Conservation (phyloP, 2,797 vertebrate genomes). For the Threskiornis aethiopicus region DNA sequence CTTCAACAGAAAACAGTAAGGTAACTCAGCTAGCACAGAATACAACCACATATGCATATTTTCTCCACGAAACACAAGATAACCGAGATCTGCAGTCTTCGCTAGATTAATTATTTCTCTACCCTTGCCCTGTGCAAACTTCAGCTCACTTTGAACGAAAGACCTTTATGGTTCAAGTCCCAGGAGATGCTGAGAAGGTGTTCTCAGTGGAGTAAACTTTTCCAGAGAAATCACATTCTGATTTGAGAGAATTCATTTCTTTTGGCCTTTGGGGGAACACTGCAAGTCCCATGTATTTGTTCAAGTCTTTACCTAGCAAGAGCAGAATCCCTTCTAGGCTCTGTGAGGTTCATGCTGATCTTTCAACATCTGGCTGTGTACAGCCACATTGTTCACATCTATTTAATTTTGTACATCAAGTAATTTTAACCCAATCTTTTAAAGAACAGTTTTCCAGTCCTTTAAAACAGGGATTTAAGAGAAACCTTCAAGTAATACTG, state of each 20-base stretch:
- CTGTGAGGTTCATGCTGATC: conserved; percentile 8
- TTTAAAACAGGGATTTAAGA: not conserved
- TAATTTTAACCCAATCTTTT: not conserved
- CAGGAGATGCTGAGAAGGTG: conserved; percentile 16
- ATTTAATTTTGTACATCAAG: not conserved
- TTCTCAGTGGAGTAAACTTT: conserved; percentile 35
- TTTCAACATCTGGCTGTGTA: not conserved
- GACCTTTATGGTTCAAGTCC: conserved; percentile 38
- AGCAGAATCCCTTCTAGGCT: conserved; percentile 34
- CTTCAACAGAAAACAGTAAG: not conserved
- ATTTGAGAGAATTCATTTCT: conserved; percentile 58
- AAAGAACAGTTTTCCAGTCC: not conserved
- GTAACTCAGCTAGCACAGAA: not conserved
- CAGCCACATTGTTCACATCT: not conserved
- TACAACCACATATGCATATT: not conserved
- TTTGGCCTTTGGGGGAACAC: conserved; percentile 51
- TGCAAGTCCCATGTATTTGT: conserved; percentile 55
- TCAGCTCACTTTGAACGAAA: conserved; percentile 8
- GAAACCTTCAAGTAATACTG: not conserved
- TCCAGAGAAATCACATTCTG: conserved; percentile 27
- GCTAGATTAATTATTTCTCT: conserved; percentile 21
- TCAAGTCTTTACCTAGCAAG: conserved; percentile 1
- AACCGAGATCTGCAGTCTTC: not conserved
- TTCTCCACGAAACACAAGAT: not conserved
- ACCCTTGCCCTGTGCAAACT: not conserved